These are phyloP conservation scores for Aromia moschata DNA, from an alignment of 2,888 invertebrate species.

Conservation along the genomic window DNA sequence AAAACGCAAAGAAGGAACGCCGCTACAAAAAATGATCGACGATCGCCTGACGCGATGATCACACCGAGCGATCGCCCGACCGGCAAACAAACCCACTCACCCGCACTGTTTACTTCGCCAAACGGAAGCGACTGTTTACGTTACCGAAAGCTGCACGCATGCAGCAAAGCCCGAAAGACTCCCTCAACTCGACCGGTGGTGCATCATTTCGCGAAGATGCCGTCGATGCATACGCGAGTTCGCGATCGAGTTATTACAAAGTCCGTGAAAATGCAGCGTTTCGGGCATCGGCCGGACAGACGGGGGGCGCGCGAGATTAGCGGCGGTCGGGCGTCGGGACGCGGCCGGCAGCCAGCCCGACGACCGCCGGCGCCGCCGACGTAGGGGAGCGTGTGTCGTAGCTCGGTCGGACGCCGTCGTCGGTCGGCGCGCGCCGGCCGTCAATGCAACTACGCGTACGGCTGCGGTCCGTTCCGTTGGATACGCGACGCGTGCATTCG, in stretches of 20 bases:
- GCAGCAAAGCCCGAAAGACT: neutral
- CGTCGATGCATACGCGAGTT: neutral
- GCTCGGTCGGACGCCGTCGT: slow-evolving; percentile 42
- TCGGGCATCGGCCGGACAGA: slow-evolving; percentile 3
- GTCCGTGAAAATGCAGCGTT: neutral
- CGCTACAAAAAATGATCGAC: too few relatives aligned
- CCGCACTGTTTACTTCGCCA: neutral
- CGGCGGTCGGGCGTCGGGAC: slow-evolving; percentile 46
- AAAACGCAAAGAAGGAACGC: too few relatives aligned
- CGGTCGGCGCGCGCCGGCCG: slow-evolving; percentile 29
- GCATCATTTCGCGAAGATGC: neutral
- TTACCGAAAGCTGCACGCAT: neutral
- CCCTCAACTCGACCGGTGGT: neutral
- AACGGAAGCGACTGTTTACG: neutral
- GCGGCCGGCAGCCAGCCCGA: slow-evolving; percentile 36
- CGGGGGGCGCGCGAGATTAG: slow-evolving; percentile 28
- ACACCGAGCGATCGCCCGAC: too few relatives aligned
- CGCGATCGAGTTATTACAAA: neutral
- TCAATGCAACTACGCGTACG: slow-evolving; percentile 37
- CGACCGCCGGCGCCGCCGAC: slow-evolving; percentile 27
- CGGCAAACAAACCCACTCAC: too few relatives aligned
- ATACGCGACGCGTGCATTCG: too few relatives aligned
- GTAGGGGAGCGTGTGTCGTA: slow-evolving; percentile 42
- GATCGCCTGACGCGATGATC: too few relatives aligned
- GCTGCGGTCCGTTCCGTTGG: too few relatives aligned